phyloP scores from a whole-genome alignment of 2,797 vertebrate species.

The Thunnus albacares region DNA sequence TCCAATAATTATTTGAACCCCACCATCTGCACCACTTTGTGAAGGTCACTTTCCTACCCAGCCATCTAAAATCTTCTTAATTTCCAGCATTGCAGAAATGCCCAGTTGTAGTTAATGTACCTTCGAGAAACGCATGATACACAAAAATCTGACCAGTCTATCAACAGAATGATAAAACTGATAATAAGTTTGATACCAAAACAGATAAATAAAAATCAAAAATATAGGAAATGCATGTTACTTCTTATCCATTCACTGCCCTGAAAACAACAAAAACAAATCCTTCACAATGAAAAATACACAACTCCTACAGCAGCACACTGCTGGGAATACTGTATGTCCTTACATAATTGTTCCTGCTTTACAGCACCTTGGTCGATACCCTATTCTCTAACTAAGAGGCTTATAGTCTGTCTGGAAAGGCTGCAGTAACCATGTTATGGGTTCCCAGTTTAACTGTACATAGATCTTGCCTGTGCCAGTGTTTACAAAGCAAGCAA shows the following conservation, averaged over 20 bases:
- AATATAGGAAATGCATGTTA: background rate
- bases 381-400: slow-evolving; percentile 65
- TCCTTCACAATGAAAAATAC: slow-evolving; percentile 2
- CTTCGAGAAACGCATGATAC: background rate
- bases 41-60: background rate
- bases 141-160: background rate
- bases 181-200: background rate
- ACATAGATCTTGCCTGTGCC: background rate
- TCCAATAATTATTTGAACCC: background rate
- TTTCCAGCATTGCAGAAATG: background rate
- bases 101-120: background rate
- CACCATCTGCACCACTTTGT: background rate
- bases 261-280: slow-evolving; percentile 21
- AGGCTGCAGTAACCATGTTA: slow-evolving; percentile 36
- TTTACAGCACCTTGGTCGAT: slow-evolving; percentile 58
- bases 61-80: background rate
- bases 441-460: slow-evolving; percentile 14
- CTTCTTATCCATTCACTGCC: background rate
- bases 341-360: slow-evolving; percentile 56
- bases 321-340: slow-evolving; percentile 3
- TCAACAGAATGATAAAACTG: background rate
- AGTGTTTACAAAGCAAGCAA: slow-evolving; percentile 2
- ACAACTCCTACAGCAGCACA: background rate
- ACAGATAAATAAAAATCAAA: background rate
- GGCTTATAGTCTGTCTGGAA: slow-evolving; percentile 64